Conservation (phyloP, 2,113 vertebrate species). For the Synodontis membranacea region DNA sequence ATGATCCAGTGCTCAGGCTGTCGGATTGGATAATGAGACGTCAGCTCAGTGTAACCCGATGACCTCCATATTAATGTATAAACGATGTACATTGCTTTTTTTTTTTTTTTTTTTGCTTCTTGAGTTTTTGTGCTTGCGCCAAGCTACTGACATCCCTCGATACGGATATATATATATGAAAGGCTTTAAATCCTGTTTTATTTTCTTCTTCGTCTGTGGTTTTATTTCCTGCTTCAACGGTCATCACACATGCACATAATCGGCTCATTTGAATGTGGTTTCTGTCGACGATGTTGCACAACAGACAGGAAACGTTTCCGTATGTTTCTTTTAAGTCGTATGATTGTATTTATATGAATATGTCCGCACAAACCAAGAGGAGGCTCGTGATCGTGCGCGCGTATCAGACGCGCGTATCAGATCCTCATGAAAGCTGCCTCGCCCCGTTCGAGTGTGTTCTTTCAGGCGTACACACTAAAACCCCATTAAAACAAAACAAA, state of each 20-base stretch:
- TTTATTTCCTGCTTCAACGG: constrained; percentile 18
- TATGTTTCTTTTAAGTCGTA: constrained; percentile 22
- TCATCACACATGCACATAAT: background rate
- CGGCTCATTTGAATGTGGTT: constrained; percentile 1
- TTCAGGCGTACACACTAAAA: constrained; percentile 3
- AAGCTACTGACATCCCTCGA: constrained; percentile 19
- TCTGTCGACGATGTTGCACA: background rate
- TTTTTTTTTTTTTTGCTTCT: no score
- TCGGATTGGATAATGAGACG: background rate
- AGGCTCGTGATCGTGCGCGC: background rate
- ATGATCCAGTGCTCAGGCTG: background rate
- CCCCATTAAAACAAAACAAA: background rate
- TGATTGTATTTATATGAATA: constrained; percentile 49
- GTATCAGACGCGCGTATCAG: background rate
- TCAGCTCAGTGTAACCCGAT: background rate
- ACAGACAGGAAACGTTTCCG: background rate
- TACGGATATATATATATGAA: background rate
- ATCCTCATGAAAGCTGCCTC: background rate
- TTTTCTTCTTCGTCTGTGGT: constrained; percentile 20
- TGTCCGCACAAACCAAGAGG: background rate
- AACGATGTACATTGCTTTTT: background rate
- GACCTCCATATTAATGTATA: background rate
- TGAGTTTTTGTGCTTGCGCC: constrained; percentile 2
- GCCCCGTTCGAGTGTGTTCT: background rate
- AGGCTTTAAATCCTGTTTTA: constrained; percentile 40